Evolutionary conservation across 2,888 invertebrate species (phyloP).

Genomic region (Heteromurus nitidus): DNA sequence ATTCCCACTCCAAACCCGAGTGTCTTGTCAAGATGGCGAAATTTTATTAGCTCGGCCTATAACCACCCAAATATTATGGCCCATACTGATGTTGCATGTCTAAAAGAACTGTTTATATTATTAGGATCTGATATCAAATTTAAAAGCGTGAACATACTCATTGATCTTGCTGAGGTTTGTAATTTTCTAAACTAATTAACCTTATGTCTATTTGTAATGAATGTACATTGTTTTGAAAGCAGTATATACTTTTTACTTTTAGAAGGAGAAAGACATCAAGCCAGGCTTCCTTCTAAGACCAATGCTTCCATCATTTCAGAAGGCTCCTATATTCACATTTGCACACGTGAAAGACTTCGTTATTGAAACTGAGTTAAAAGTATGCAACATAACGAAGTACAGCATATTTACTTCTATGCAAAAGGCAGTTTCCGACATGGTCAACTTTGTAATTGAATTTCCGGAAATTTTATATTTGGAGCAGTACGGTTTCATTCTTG

Average conservation of each 20-base stretch:
- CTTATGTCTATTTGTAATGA: neutral
- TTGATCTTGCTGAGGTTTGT: slow-evolving; percentile 59
- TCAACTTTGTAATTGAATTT: slow-evolving; percentile 48
- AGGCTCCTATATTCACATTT: slow-evolving; percentile 46
- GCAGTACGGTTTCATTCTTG: slow-evolving; percentile 56
- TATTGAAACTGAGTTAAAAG: slow-evolving; percentile 39
- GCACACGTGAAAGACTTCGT: slow-evolving; percentile 55
- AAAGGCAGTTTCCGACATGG: slow-evolving; percentile 47
- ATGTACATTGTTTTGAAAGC: no score
- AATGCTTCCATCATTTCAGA: neutral
- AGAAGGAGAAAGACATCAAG: no score
- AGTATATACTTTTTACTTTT: no score
- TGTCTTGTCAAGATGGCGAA: slow-evolving; percentile 48
- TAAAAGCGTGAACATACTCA: slow-evolving; percentile 58
- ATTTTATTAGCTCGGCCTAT: slow-evolving; percentile 58
- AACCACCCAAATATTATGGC: slow-evolving; percentile 66
- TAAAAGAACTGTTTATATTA: slow-evolving; percentile 59
- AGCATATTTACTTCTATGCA: slow-evolving; percentile 52
- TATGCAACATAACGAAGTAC: slow-evolving; percentile 55
- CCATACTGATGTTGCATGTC: slow-evolving; percentile 52
- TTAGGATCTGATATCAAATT: slow-evolving; percentile 57
- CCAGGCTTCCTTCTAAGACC: slow-evolving; percentile 50
- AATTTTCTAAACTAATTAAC: neutral
- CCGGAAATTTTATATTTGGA: slow-evolving; percentile 60
- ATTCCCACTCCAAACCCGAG: slow-evolving; percentile 41